Conservation (phyloP, 1,140 invertebrate species). For the Thalassaphorura encarpata region DNA sequence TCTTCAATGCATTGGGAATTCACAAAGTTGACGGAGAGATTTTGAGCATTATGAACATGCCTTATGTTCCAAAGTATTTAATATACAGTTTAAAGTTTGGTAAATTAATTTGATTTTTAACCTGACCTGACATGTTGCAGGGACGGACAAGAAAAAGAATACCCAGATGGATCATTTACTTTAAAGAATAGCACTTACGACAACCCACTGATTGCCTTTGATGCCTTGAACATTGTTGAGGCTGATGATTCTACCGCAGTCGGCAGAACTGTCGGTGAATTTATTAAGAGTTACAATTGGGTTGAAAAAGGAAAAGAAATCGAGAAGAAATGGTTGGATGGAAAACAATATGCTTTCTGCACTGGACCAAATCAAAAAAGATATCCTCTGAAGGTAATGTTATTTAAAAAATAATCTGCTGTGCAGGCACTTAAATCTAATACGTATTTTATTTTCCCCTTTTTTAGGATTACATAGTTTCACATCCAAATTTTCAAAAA, state of each 20-base stretch:
- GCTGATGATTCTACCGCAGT: not conserved
- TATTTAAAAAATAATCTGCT: not conserved
- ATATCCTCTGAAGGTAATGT: constrained; percentile 7
- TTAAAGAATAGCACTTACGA: constrained; percentile 9
- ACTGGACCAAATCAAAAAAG: not conserved
- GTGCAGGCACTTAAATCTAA: not conserved
- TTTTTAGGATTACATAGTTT: not conserved
- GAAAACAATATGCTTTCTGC: constrained; percentile 15
- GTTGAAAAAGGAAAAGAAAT: not conserved
- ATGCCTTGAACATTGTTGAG: constrained; percentile 11
- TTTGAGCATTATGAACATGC: not conserved
- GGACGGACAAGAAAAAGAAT: constrained; percentile 1
- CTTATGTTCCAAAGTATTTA: not conserved
- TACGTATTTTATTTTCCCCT: not conserved
- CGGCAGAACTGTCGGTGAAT: not conserved
- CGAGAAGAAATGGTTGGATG: constrained; percentile 8
- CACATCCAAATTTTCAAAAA: not conserved
- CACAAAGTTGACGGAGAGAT: not conserved
- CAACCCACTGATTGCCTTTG: constrained; percentile 6
- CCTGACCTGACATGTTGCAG: not conserved
- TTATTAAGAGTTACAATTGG: constrained; percentile 11
- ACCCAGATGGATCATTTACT: constrained; percentile 3
- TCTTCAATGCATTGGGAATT: constrained; percentile 65
- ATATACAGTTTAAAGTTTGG: no score
- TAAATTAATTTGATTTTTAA: no score